phyloP scores from a whole-genome alignment of 1,140 invertebrate genomes.

The Drosophila pachea region DNA sequence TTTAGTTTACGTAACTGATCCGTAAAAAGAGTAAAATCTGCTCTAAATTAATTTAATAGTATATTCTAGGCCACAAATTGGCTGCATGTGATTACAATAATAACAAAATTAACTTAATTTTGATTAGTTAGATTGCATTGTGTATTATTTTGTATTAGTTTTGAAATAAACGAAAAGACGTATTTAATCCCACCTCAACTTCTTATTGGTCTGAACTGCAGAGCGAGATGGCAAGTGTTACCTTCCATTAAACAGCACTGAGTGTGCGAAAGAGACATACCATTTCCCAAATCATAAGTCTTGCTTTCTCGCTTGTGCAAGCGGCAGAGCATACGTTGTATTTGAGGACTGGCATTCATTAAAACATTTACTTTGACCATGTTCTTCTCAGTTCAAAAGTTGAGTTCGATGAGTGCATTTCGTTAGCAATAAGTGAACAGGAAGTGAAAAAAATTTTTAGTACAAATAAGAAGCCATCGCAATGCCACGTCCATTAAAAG shows the following conservation, averaged over 20 bases:
- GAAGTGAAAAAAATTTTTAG: conserved; percentile 30
- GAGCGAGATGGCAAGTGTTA: conserved; percentile 1
- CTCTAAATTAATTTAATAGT: no score
- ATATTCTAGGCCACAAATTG: no score
- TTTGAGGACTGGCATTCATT: conserved; percentile 40
- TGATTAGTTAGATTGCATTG: background rate
- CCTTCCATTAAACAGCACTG: background rate
- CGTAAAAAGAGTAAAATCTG: no score
- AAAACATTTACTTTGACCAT: conserved; percentile 50
- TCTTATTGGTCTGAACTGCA: conserved; percentile 17
- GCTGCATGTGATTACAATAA: background rate
- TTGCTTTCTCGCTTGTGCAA: conserved; percentile 10
- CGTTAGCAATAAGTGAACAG: conserved; percentile 25
- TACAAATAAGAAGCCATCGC: conserved; percentile 7
- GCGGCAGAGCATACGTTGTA: background rate
- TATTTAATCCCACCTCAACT: conserved; percentile 22
- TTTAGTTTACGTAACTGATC: no score
- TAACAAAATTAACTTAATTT: background rate
- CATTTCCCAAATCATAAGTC: conserved; percentile 9
- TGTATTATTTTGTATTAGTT: background rate
- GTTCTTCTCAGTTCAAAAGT: conserved; percentile 48
- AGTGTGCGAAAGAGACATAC: conserved; percentile 33
- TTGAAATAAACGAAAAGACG: background rate
- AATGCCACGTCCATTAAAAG: conserved; percentile 91
- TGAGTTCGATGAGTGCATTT: conserved; percentile 59